Evolutionary conservation across 2,888 invertebrate species (phyloP).

Genomic region (Alsophila aescularia): DNA sequence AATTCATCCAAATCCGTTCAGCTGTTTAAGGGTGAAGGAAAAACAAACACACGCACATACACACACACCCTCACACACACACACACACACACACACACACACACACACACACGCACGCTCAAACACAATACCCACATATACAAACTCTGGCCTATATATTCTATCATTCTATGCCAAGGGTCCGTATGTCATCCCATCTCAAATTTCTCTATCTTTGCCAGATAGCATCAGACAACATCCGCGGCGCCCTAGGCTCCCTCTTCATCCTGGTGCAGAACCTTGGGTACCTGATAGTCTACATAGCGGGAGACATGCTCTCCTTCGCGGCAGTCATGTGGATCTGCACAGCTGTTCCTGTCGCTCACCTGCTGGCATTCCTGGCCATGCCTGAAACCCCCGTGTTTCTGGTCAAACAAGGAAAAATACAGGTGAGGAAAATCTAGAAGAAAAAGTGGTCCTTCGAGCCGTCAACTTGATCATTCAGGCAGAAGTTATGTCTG

Average conservation of each 20-base stretch:
- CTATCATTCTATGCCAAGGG: too few species aligned
- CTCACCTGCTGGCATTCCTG: slow-evolving; percentile 67
- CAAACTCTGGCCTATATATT: too few species aligned
- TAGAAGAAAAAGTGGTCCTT: background rate
- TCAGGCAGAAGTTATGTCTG: background rate
- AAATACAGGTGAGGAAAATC: slow-evolving; percentile 61
- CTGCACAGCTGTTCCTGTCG: slow-evolving; percentile 68
- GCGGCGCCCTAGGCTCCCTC: slow-evolving; percentile 76
- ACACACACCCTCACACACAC: too few species aligned
- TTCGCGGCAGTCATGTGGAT: slow-evolving; percentile 73
- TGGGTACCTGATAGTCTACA: slow-evolving; percentile 75
- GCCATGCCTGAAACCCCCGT: slow-evolving; percentile 81
- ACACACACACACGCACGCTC: too few species aligned
- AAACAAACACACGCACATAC: too few species aligned
- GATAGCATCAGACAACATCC: slow-evolving; percentile 76
- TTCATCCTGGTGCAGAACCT: slow-evolving; percentile 78
- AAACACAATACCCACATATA: too few species aligned
- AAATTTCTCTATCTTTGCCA: slow-evolving; percentile 35
- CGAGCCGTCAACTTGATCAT: background rate
- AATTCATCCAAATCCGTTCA: too few species aligned
- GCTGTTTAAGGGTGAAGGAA: too few species aligned
- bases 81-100: too few species aligned
- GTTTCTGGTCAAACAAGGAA: slow-evolving; percentile 75
- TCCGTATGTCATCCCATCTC: background rate
- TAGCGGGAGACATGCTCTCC: slow-evolving; percentile 70